Base-by-base conservation (phyloP, 2,888 invertebrate species). In the Aricia artaxerxes region DNA sequence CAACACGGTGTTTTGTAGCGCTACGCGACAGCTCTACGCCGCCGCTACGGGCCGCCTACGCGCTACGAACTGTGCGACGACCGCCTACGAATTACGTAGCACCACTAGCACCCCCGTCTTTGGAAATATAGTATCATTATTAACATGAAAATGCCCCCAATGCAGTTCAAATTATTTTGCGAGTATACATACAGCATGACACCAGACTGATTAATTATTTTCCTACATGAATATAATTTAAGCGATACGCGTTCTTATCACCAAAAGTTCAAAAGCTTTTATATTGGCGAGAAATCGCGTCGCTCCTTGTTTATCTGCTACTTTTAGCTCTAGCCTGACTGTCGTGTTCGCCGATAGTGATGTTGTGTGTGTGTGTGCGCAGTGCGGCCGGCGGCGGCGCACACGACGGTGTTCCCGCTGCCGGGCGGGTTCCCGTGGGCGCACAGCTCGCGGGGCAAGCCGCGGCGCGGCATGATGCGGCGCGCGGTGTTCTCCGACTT, bases 401-500 rank as follows among this genome's bases (percentile, higher is more conserved):
- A 92, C 78, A 92, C 96, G 0, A 96, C 96, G 90, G 96, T 96
- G 64, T 96, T 96, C 83, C 96, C 96, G 13, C 87, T 96, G 60
- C 96, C 96, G 0, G 96, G 96, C 1, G 94, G 93, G 0, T 98
- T 98, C 88, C 98, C 98, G 11, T 98, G 98, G 98, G 98, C 98
- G 69, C 97, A 97, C 87, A 97, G 97, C 88, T 97, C 98, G 44
- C 95, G 98, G 90, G 98, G 98, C 4, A 98, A 99, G 89, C 99
- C 99, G 0, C 95, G 99, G 0, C 95, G 99, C 6, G 99, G 99
- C 0, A 99, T 99, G 99, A 98, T 99, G 97, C 95, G 99, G 69
- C 95, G 99, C 64, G 99, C 99, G 0, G 99, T 99, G 69, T 99
- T 99, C 95, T 98, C 98, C 2, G 99, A 99, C 89, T 96, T 98